phyloP scores from a whole-genome alignment of 2,888 invertebrate genomes.

The Neocrepidodera transversa region DNA sequence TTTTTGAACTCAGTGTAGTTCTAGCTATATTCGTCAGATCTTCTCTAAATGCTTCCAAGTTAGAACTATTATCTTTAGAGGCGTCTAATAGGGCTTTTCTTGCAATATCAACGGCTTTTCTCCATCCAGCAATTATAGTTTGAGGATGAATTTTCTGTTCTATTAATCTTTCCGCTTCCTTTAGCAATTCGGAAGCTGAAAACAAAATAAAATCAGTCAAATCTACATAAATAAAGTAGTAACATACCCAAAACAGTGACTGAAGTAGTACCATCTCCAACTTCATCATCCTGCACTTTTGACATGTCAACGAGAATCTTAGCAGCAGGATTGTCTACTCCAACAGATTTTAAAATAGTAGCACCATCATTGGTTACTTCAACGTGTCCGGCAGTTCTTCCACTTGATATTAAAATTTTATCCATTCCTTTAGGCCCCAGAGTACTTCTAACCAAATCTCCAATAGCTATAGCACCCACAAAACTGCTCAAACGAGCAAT shows the following conservation, averaged over 20 bases:
- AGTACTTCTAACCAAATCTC: slow-evolving; percentile 97
- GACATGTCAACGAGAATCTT: slow-evolving; percentile 99
- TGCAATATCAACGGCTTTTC: slow-evolving; percentile 86
- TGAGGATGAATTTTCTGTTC: slow-evolving; percentile 97
- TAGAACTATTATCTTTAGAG: slow-evolving; percentile 82
- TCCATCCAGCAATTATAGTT: slow-evolving; percentile 96
- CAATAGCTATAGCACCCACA: slow-evolving; percentile 98
- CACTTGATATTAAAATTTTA: slow-evolving; percentile 83
- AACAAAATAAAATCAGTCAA: slow-evolving; percentile 15
- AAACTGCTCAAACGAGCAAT: slow-evolving; percentile 97
- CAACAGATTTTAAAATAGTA: slow-evolving; percentile 94
- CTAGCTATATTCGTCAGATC: slow-evolving; percentile 96
- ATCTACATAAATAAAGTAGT: background rate
- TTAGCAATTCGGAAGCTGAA: slow-evolving; percentile 87
- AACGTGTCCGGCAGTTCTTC: slow-evolving; percentile 82
- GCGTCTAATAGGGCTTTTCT: slow-evolving; percentile 79
- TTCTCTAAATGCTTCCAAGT: slow-evolving; percentile 78
- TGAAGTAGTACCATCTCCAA: slow-evolving; percentile 99
- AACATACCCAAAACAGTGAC: slow-evolving; percentile 84
- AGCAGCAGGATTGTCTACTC: slow-evolving; percentile 98
- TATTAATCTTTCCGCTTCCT: slow-evolving; percentile 93
- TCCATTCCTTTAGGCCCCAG: slow-evolving; percentile 99
- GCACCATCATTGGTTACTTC: slow-evolving; percentile 99
- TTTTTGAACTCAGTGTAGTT: slow-evolving; percentile 97
- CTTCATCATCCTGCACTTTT: slow-evolving; percentile 98